These are phyloP conservation scores for Microcebus murinus DNA, from an alignment of 2,113 vertebrate species.

Conservation along the genomic window DNA sequence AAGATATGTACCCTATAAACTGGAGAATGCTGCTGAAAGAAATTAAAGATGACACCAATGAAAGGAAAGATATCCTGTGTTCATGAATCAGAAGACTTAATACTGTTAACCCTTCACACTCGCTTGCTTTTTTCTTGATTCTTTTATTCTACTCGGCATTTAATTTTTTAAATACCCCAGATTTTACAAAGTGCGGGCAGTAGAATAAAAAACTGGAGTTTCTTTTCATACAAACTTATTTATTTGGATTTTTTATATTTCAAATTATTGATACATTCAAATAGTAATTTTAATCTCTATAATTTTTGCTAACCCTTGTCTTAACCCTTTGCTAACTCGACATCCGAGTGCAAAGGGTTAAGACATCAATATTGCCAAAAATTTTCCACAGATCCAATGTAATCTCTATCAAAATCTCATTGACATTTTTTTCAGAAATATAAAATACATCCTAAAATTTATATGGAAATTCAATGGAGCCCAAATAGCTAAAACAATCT, in stretches of 20 bases:
- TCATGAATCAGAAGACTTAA: background rate
- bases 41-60: background rate
- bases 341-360: background rate
- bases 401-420: background rate
- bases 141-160: too few relatives aligned
- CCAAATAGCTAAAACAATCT: background rate
- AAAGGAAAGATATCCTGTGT: background rate
- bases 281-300: too few relatives aligned
- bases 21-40: background rate
- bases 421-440: background rate
- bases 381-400: background rate
- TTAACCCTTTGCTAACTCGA: too few relatives aligned
- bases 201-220: too few relatives aligned
- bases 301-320: too few relatives aligned
- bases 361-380: background rate
- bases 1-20: background rate
- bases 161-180: too few relatives aligned
- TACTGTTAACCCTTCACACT: background rate
- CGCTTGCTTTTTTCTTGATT: too few relatives aligned
- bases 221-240: too few relatives aligned
- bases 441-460: constrained; percentile 2
- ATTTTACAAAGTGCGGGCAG: too few relatives aligned
- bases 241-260: too few relatives aligned
- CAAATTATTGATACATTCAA: too few relatives aligned
- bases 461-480: background rate